A percentile compares a stretch with the other conserved stretches of the same genome.
These are phyloP conservation scores for Phoebastria nigripes DNA, from an alignment of 2,797 vertebrate genomes.

Conservation along the genomic window DNA sequence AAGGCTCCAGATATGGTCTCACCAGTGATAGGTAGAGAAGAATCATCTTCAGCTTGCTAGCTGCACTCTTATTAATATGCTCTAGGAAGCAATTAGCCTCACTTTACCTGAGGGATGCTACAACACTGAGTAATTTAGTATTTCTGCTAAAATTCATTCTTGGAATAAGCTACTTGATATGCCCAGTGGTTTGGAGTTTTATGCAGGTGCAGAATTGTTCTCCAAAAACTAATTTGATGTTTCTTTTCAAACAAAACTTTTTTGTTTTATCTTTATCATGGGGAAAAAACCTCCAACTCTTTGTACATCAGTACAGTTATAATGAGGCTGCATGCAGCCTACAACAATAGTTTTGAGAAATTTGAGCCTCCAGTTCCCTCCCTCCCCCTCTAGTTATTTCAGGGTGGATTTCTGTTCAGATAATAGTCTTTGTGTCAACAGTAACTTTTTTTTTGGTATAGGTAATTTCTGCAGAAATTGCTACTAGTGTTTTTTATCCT, in stretches of 20 bases:
- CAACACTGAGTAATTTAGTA: neutral
- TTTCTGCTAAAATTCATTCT: neutral
- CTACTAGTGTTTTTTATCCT: neutral
- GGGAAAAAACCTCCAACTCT: fast-evolving
- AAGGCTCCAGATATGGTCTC: neutral
- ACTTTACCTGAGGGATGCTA: neutral
- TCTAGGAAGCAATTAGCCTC: neutral
- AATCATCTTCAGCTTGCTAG: neutral
- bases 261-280: neutral
- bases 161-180: neutral
- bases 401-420: neutral
- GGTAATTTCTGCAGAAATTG: neutral
- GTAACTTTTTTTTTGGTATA: neutral
- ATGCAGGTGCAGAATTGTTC: neutral
- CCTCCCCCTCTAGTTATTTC: neutral
- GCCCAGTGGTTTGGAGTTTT: neutral
- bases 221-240: neutral
- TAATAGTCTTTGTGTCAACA: neutral
- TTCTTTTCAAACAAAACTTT: neutral
- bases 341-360: neutral
- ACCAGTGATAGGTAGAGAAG: neutral
- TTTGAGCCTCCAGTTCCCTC: neutral
- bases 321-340: neutral
- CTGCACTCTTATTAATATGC: neutral
- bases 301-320: neutral